Evolutionary conservation across 2,888 invertebrate species (phyloP).

Genomic region (Leucophenga montana): DNA sequence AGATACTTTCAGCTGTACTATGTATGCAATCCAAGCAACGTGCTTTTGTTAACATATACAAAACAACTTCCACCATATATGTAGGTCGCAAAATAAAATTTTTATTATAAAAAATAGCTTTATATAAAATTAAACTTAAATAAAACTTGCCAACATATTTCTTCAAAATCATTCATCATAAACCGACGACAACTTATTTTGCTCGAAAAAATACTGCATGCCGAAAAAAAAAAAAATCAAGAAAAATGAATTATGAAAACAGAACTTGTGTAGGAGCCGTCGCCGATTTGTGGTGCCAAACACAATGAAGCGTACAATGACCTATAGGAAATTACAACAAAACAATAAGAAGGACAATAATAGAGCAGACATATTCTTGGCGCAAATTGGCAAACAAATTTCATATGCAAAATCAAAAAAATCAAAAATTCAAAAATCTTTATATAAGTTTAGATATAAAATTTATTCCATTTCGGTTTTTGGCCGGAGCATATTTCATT

Average conservation of each 20-base stretch:
- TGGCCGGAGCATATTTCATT: too few relatives aligned
- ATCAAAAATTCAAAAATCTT: neutral
- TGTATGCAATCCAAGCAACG: too few relatives aligned
- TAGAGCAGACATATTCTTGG: neutral
- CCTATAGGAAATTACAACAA: neutral
- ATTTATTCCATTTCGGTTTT: too few relatives aligned
- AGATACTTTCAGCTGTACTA: too few relatives aligned
- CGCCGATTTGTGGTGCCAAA: slow-evolving; percentile 18
- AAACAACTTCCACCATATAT: too few relatives aligned
- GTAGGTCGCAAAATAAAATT: too few relatives aligned
- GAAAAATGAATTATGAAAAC: slow-evolving; percentile 11
- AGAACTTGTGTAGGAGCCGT: slow-evolving; percentile 13
- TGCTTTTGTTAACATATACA: too few relatives aligned
- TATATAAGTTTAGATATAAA: neutral
- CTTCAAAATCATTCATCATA: slow-evolving; percentile 9
- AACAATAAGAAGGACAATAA: neutral
- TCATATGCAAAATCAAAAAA: slow-evolving; percentile 14
- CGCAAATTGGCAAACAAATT: slow-evolving; percentile 22
- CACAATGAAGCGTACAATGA: slow-evolving; percentile 21
- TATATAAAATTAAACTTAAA: neutral
- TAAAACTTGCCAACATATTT: neutral
- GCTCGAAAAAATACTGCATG: neutral
- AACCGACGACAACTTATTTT: slow-evolving; percentile 9
- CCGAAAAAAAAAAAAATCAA: too few relatives aligned
- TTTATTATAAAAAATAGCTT: neutral